Percentiles rank a stretch among this genome's conserved stretches.
Evolutionary conservation across 2,888 invertebrate species (phyloP).

Genomic region (Plagiodera versicolora): DNA sequence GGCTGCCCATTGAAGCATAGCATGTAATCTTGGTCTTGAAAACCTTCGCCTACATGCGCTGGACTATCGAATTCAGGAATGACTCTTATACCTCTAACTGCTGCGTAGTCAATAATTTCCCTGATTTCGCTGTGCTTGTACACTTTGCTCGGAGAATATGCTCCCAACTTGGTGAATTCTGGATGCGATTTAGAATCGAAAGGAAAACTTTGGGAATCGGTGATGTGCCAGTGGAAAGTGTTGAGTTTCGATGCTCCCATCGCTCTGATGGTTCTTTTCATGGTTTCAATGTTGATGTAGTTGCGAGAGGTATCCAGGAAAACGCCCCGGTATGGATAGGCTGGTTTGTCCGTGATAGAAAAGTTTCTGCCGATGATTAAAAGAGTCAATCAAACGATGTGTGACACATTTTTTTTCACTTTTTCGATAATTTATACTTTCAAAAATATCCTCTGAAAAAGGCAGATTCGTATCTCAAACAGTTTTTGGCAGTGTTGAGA

Average conservation of each 20-base stretch:
- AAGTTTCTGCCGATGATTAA: slow-evolving; percentile 55
- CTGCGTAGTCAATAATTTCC: slow-evolving; percentile 37
- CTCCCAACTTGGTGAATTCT: slow-evolving; percentile 72
- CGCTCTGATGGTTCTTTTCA: slow-evolving; percentile 78
- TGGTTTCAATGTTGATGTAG: slow-evolving; percentile 72
- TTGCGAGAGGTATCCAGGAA: slow-evolving; percentile 87
- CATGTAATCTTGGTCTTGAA: slow-evolving; percentile 71
- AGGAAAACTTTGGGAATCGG: slow-evolving; percentile 93
- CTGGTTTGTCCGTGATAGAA: slow-evolving; percentile 73
- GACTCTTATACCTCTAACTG: slow-evolving; percentile 74
- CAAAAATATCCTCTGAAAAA: too few species aligned
- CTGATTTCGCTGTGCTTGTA: slow-evolving; percentile 56
- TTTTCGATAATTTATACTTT: too few species aligned
- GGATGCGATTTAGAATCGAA: slow-evolving; percentile 76
- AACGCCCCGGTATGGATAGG: slow-evolving; percentile 77
- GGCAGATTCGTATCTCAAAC: too few species aligned
- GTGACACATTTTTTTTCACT: too few species aligned
- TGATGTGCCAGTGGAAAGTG: slow-evolving; percentile 93
- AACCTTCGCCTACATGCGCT: slow-evolving; percentile 85
- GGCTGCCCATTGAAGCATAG: slow-evolving; percentile 75
- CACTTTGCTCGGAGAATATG: slow-evolving; percentile 73
- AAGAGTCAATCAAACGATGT: too few species aligned
- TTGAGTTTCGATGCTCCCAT: slow-evolving; percentile 92
- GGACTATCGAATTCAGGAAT: slow-evolving; percentile 93
- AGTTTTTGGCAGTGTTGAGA: too few species aligned